Evolutionary conservation across 2,888 invertebrate genomes (phyloP), one percentile per base, ranked within the genome.

Genomic region (Merodon equestris): DNA sequence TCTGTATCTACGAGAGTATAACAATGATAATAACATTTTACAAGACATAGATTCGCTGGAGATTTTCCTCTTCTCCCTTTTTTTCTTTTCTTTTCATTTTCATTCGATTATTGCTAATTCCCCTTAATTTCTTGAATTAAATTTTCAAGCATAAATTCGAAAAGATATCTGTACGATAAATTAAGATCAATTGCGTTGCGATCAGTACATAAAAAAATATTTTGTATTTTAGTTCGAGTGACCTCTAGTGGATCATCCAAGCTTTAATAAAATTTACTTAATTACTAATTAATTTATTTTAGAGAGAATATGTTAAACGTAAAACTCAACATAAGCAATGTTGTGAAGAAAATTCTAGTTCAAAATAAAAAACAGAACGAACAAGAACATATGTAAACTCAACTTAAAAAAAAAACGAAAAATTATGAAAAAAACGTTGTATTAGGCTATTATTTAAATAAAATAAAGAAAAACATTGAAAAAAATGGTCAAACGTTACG

Each of bases 251-350:
- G 66, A 81, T 76, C 81, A 82, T 81, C 77, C 79, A 82, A 83
- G 83, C 82, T 83, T 83, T 83, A 82, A 82, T 82, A 77, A 81
- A 81, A 81, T 82, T 82, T 83, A 83, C 83, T 83, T 83, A 83
- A 83, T 82, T 82, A 72, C 57, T 72, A 72, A 67, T 77, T 77
- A 77, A 73, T 67, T 77, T 77, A 73, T 77, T 77, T 71, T 57
- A 76, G 72, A 75, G 51, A 71, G 60, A 48, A 71, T 74, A 58
- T 44, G 27, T 17, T 47, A 54, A 50, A 51, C 15, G 17, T 48
- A 42, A 60, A 7, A 56, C 53, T 64, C 71, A 50, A 44, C 60
- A 61, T 72, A 61, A 72, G 56, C 66, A 72, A 66, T 72, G 76
- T 66, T 74, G 61, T 57, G 56, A 68, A 14, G 50, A 50, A 48